A percentile compares a stretch with the other conserved stretches of the same genome.
phyloP scores from a whole-genome alignment of 2,113 vertebrate species.

The Empidonax traillii region DNA sequence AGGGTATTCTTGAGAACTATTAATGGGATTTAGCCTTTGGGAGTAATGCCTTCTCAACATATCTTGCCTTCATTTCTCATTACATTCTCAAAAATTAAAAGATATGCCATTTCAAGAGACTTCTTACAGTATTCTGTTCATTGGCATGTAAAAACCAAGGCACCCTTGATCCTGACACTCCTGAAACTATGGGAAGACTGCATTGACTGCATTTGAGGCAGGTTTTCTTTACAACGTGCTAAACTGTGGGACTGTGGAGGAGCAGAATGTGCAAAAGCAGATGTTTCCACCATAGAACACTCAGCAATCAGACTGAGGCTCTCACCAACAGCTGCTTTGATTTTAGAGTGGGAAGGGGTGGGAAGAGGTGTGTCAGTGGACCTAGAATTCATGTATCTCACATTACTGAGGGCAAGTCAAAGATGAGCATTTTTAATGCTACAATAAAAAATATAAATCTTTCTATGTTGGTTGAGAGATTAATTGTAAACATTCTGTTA shows the following conservation, averaged over 20 bases:
- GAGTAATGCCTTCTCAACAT: background rate
- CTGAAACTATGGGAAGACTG: background rate
- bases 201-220: background rate
- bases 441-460: background rate
- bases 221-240: background rate
- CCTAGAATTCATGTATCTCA: background rate
- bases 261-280: background rate
- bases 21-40: background rate
- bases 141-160: background rate
- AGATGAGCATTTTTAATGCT: background rate
- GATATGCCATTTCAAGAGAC: background rate
- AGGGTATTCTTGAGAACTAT: background rate
- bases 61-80: background rate
- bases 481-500: background rate
- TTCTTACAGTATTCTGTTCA: background rate
- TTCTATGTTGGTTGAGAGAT: background rate
- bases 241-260: background rate
- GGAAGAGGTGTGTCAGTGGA: background rate
- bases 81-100: background rate
- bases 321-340: background rate
- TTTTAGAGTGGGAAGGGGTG: background rate
- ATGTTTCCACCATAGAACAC: fast-evolving
- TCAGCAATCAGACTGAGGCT: fast-evolving
- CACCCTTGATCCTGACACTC: background rate
- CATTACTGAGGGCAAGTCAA: background rate